phyloP scores from a whole-genome alignment of 2,113 vertebrate genomes.

The Falcunculus frontatus region DNA sequence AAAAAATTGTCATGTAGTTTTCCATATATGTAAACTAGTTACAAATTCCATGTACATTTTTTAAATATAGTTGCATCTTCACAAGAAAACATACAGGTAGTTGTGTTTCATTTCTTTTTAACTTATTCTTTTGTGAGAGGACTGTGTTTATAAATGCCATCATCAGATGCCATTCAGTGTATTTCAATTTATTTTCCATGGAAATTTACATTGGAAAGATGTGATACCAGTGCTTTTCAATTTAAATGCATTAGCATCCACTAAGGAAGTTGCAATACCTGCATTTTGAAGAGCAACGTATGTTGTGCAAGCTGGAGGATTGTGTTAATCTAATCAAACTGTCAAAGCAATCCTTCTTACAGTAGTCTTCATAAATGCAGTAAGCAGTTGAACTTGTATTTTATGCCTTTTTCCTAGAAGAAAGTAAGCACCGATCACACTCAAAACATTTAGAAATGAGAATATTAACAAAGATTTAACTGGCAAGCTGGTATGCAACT shows the following conservation, averaged over 20 bases:
- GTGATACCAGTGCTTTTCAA: background rate
- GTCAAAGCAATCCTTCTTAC: background rate
- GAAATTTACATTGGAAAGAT: background rate
- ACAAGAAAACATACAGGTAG: background rate
- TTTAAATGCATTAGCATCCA: background rate
- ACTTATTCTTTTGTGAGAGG: background rate
- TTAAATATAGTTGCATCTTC: background rate
- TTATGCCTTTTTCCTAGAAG: background rate
- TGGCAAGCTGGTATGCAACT: background rate
- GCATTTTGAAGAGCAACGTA: background rate
- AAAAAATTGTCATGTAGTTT: background rate
- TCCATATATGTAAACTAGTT: background rate
- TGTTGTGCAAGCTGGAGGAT: background rate
- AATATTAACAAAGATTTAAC: background rate
- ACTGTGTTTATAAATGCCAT: background rate
- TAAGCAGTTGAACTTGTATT: background rate
- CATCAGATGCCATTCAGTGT: background rate
- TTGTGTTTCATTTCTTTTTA: background rate
- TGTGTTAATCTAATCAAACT: constrained; percentile 30
- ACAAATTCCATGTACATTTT: background rate
- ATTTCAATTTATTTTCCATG: background rate
- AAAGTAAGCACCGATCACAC: background rate
- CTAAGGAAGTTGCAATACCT: background rate
- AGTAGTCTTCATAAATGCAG: constrained; percentile 11
- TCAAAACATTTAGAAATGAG: background rate